Evolutionary conservation across 2,797 vertebrate species (phyloP), one percentile per base, ranked within the genome.

Genomic region (Lithobates pipiens): DNA sequence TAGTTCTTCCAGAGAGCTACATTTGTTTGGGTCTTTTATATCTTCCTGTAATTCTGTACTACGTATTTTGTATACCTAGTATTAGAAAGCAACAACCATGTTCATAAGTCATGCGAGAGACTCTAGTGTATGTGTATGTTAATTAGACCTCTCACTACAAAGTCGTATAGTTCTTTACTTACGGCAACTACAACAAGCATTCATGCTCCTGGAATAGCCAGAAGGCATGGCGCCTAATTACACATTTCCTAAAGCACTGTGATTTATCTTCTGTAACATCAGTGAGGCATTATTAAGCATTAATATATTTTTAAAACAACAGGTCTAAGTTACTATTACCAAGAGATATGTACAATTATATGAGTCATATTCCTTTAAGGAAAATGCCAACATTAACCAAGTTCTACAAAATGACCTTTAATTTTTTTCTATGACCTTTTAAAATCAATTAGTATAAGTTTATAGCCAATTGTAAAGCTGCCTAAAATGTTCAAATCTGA

Each of bases 231-330:
- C 8, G 63, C 34, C n/a, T 16, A 46, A n/a, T 34, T 25, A 27
- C 29, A 76, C 69, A 1, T 36, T 18, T 34, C 6, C n/a, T 63
- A 72, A 72, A 71, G 67, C 50, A 77, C 61, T 77, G 46, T 84
- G 15, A 77, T 61, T 77, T 72, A 71, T 70, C 32, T 10, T 8
- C 21, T 27, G 27, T 69, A 3, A 63, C 13, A 72, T 77, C 46
- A 71, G 10, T 54, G 29, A n/a, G 6, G n/a, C 29, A 9, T 29
- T 29, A 39, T 69, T 83, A 76, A 70, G 5, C 29, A 76, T 76
- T 34, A 76, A 16, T 54, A 18, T 11, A 21, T 39, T n/a, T 44
- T 72, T 44, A n/a, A n/a, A 46, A 11, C 10, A 54, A 7, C n/a
- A 46, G 42, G 10, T 44, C 42, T 44, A 11, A 36, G 34, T 36